These are phyloP conservation scores for Meandrusa payeni DNA, from an alignment of 2,888 invertebrate genomes.

Conservation along the genomic window DNA sequence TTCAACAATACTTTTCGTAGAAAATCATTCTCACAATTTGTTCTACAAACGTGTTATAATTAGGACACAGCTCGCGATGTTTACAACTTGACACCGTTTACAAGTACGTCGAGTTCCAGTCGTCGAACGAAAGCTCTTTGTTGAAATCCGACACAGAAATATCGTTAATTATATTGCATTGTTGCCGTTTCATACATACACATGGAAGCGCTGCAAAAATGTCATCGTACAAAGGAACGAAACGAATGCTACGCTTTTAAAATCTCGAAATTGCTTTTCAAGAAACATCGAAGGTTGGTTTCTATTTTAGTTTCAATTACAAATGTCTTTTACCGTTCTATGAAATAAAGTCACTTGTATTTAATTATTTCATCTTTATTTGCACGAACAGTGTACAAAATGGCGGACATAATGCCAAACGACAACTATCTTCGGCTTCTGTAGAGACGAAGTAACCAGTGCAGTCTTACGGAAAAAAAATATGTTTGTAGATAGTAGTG, in stretches of 20 bases:
- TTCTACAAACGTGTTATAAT: neutral
- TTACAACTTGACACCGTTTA: conserved; percentile 8
- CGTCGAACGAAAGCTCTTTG: neutral
- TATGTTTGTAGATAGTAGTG: too few species aligned
- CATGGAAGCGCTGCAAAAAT: neutral
- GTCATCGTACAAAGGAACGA: conserved; percentile 3
- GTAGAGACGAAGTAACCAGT: too few species aligned
- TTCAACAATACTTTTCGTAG: too few species aligned
- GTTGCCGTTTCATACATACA: conserved; percentile 4
- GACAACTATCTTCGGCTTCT: neutral
- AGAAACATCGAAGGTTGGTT: neutral
- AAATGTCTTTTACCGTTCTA: neutral
- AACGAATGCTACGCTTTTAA: conserved; percentile 6
- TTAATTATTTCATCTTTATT: too few species aligned
- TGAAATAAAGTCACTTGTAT: too few species aligned
- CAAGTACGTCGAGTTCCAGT: conserved; percentile 2
- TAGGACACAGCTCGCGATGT: too few species aligned
- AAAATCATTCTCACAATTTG: too few species aligned
- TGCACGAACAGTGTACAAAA: too few species aligned
- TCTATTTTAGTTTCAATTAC: neutral
- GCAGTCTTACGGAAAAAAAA: too few species aligned
- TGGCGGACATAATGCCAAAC: too few species aligned
- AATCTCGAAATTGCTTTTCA: conserved; percentile 1
- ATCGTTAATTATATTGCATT: conserved; percentile 11
- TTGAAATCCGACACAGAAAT: conserved; percentile 13